Evolutionary conservation across 2,888 invertebrate genomes (phyloP), one percentile per base, ranked within the genome.

Genomic region (Philhelius pedissequus): DNA sequence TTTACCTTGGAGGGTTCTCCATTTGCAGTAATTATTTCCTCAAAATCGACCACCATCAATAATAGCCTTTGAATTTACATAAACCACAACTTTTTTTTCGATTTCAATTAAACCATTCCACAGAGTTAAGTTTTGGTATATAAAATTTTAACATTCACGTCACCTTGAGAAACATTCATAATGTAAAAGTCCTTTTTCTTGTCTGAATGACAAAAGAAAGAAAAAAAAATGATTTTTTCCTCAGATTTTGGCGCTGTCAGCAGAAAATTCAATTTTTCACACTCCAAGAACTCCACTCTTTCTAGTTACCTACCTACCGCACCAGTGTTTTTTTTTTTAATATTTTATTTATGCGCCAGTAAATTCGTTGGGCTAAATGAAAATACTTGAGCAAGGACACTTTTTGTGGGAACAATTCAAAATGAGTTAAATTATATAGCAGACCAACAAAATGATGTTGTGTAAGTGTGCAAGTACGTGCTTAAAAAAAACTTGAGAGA

Each of bases 201-300:
- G 43, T 62, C 27, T 30, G 18, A 30, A 43, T 62, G 62, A 43
- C 43, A 62, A 62, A 40, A 27, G 38, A 25, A 48, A 13, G 4
- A 9, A 35, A 18, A 35, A 40, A 25, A 0, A 40, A 9, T 15
- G 40, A 11, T 40, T 27, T 18, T 60, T 38, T 18, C 25, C 40
- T 18, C 30, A 30, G 27, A 43, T 62, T 62, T 62, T 62, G 18
- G 60, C 25, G 40, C 40, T 60, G 60, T 60, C 60, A 40, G 60
- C 60, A 60, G 60, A 60, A 60, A 60, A 60, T 60, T 60, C 60
- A 60, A 60, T 60, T 60, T 62, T 62, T 62, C 62, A 62, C 62
- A 43, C 62, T 62, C 62, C 43, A 60, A 38, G 60, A 40, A 62
- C 15, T 56, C 30, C 11, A 22, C 18, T 43, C 62, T 43, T 62